Evolutionary conservation across 2,888 invertebrate species (phyloP), one percentile per base, ranked within the genome.

Genomic region (Lithophane socia): DNA sequence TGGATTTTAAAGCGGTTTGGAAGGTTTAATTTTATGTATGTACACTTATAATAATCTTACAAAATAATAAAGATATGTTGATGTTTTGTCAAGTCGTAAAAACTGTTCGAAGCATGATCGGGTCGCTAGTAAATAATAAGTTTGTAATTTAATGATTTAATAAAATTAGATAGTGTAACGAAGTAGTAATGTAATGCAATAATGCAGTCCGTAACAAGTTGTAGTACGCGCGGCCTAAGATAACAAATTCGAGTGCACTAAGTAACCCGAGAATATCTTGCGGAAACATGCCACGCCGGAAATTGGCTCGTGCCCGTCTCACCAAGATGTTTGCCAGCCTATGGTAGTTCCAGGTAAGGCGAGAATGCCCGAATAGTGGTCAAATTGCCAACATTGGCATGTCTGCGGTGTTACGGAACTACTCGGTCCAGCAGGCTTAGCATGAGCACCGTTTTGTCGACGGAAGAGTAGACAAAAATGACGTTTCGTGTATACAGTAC

Each of bases 321-420:
- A 44, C 49, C 65, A 83, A 67, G 77, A 78, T 83, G 68, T 79
- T 83, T 75, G 68, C 52, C 64, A 66, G 65, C 67, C 71, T 70
- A 68, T 74, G 64, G 68, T 72, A 84, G 71, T 56, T 65, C 52
- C 73, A 73, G 68, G 68, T 86, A 54, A 56, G 44, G 71, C 60
- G 60, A 37, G 73, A 54, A 71, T 66, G 56, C 42, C 21, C n/a
- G 47, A 60, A 42, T 37, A 54, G 52, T 44, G 72, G 69, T 64
- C 56, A 70, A 68, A 77, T 82, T 70, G 52, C 24, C 61, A 75
- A 75, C 68, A 80, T 61, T 52, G 61, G 42, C 42, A 65, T 42
- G 44, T 60, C 58, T 72, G 70, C 29, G 64, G 69, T 70, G 29
- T 81, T 42, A 60, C 56, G 49, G 71, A 61, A 60, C 37, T 29